Conservation (phyloP, 2,113 vertebrate genomes). For the Elaphurus davidianus region DNA sequence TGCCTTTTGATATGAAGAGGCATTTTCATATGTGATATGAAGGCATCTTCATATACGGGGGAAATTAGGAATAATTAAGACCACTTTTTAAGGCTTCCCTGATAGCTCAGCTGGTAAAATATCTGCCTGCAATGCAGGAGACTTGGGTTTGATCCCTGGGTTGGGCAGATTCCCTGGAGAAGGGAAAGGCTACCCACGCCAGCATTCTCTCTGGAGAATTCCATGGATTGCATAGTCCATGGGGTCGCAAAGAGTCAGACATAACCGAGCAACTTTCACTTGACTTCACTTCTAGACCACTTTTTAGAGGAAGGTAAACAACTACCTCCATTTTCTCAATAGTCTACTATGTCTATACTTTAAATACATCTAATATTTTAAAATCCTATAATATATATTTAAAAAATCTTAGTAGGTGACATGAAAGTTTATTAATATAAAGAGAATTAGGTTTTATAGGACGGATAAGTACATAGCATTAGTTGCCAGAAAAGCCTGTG, state of each 20-base stretch:
- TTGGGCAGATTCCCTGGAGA: background rate
- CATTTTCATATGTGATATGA: background rate
- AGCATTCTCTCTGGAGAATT: background rate
- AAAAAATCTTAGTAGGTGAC: background rate
- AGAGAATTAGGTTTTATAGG: background rate
- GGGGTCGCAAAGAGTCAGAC: rapidly evolving
- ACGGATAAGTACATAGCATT: background rate
- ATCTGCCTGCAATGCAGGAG: background rate
- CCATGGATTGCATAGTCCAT: background rate
- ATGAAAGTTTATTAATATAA: background rate
- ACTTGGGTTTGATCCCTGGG: background rate
- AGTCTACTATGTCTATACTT: background rate
- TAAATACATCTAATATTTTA: background rate
- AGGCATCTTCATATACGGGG: background rate
- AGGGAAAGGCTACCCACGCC: background rate
- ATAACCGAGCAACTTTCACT: rapidly evolving
- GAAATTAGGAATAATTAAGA: background rate
- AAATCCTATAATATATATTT: background rate
- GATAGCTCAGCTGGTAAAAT: background rate
- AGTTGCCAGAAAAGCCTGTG: background rate
- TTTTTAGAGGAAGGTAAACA: background rate
- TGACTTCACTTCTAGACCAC: background rate
- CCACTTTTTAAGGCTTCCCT: background rate
- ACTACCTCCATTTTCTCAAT: background rate
- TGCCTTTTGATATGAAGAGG: background rate